These are phyloP conservation scores for Nemoura dubitans DNA, from an alignment of 2,888 invertebrate species.

Conservation along the genomic window DNA sequence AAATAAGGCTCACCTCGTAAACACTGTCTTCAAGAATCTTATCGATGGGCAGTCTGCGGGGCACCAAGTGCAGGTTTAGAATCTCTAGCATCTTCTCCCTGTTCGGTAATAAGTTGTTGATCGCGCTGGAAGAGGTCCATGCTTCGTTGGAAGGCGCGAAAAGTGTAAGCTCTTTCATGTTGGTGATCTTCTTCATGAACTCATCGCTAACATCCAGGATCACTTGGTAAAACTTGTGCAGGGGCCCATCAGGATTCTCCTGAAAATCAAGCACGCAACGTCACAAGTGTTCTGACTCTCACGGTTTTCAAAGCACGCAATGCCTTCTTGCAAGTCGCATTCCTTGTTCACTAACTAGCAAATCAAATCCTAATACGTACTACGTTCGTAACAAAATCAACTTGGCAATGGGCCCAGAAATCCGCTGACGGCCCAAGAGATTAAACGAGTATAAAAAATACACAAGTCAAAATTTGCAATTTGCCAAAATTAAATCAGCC, in stretches of 20 bases:
- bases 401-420: slow-evolving; percentile 50
- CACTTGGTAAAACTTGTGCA: slow-evolving; percentile 84
- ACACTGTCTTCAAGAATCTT: slow-evolving; percentile 76
- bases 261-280: slow-evolving; percentile 56
- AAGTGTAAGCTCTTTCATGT: slow-evolving; percentile 79
- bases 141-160: slow-evolving; percentile 92
- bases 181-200: slow-evolving; percentile 76
- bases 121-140: slow-evolving; percentile 74
- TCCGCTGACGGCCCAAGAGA: slow-evolving; percentile 48
- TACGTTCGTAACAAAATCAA: not conserved
- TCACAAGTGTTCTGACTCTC: slow-evolving; percentile 37
- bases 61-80: slow-evolving; percentile 82
- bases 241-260: slow-evolving; percentile 78
- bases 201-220: slow-evolving; percentile 80
- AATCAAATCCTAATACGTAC: not conserved
- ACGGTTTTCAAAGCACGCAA: slow-evolving; percentile 48
- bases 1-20: slow-evolving; percentile 67
- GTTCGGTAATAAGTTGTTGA: slow-evolving; percentile 74
- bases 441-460: not conserved
- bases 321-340: not conserved
- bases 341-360: not conserved
- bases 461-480: not conserved
- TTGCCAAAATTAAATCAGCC: not conserved
- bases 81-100: slow-evolving; percentile 78
- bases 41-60: slow-evolving; percentile 78